phyloP scores from a whole-genome alignment of 1,140 invertebrate species.

The Diprion similis region DNA sequence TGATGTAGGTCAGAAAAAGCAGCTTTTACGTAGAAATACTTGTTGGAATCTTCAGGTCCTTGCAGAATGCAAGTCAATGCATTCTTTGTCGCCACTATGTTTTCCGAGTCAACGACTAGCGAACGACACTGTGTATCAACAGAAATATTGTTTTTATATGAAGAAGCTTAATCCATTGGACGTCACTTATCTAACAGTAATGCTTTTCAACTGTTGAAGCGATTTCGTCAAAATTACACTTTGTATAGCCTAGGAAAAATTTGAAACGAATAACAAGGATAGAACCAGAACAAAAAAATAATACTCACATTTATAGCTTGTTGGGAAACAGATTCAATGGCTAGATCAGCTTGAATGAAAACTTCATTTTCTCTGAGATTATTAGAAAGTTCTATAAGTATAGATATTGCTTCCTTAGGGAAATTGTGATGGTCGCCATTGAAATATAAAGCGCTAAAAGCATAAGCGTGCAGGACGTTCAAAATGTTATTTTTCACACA shows the following conservation, averaged over 20 bases:
- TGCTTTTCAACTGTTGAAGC: no score
- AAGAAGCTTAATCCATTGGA: no score
- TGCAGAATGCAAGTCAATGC: slow-evolving; percentile 58
- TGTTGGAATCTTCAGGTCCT: slow-evolving; percentile 57
- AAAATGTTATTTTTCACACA: slow-evolving; percentile 72
- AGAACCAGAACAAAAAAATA: background rate
- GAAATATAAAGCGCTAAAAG: slow-evolving; percentile 70
- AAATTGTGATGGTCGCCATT: slow-evolving; percentile 73
- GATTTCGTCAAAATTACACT: slow-evolving; percentile 17
- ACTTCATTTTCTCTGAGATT: slow-evolving; percentile 68
- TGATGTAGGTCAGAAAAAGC: slow-evolving; percentile 69
- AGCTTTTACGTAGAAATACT: slow-evolving; percentile 57
- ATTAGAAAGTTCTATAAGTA: slow-evolving; percentile 67
- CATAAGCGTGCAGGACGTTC: slow-evolving; percentile 74
- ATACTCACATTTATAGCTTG: slow-evolving; percentile 63
- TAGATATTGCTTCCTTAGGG: slow-evolving; percentile 63
- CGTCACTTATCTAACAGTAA: no score
- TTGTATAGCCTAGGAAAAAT: background rate
- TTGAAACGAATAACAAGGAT: slow-evolving; percentile 8
- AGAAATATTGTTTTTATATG: slow-evolving; percentile 14
- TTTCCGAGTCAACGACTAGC: slow-evolving; percentile 52
- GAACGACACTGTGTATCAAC: slow-evolving; percentile 52
- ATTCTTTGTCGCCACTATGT: slow-evolving; percentile 40
- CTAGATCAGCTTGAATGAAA: slow-evolving; percentile 66
- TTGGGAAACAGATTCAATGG: slow-evolving; percentile 68